Base-by-base conservation (phyloP, 2,797 vertebrate species). In the Mormyrus proboscirostris region DNA sequence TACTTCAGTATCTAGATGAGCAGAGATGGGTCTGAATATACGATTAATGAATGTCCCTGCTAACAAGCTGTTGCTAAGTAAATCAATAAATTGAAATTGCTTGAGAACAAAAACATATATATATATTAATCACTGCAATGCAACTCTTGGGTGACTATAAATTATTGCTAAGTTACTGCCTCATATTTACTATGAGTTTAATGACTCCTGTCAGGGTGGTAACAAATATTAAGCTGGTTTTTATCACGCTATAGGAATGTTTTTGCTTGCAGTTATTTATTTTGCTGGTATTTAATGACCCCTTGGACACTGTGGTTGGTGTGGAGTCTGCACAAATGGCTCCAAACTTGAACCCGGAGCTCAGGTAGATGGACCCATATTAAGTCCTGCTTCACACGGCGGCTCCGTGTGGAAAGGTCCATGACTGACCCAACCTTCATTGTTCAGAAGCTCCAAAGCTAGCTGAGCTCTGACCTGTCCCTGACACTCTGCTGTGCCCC, bases 181-280 rank as follows among this genome's bases (percentile, higher is more conserved):
- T 49, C 86, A n/a, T 88, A 69, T 88, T 88, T 88, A 44, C 44
- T 88, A 88, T 47, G 55, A 69, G 57, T 65, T 44, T 88, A 65
- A 88, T 88, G 86, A 88, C n/a, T 88, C 57, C 86, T 88, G 86
- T 88, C 86, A 49, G 86, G 59, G 44, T 47, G 57, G 38, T 88
- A 88, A 88, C 57, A 65, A 38, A 47, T 69, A 88, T 88, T 65
- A 65, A 88, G 85, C 14, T 59, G 38, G 38, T 44, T 88, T 88
- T 88, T 69, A 88, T 88, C 41, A 69, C 9, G 16, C 86, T n/a
- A 65, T 25, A 47, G 57, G 86, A 59, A 47, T 44, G 82, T 47
- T 65, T 88, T 65, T 65, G 10, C 55, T 44, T 29, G n/a, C n/a
- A 16, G 8, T 47, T 62, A 12, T 88, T 62, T 47, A 65, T 88